These are phyloP conservation scores for Eira barbara DNA, from an alignment of 2,113 vertebrate genomes.

Conservation along the genomic window DNA sequence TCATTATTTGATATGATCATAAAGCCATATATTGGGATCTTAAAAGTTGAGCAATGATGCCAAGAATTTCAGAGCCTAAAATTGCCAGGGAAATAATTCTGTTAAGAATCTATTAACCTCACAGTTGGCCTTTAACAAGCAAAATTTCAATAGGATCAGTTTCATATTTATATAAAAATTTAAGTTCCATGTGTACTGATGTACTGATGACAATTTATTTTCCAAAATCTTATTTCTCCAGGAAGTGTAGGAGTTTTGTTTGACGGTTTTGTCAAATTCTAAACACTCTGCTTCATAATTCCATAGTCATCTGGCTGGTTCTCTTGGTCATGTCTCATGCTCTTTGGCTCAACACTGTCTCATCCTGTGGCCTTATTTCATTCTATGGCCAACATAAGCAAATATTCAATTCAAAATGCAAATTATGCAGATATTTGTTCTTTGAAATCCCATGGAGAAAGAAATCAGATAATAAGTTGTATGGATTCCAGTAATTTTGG, in stretches of 20 bases:
- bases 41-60: not conserved
- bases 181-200: not conserved
- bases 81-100: not conserved
- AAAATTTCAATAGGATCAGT: not conserved
- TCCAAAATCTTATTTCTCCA: conserved; percentile 11
- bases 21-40: not conserved
- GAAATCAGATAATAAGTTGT: not conserved
- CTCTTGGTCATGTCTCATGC: not conserved
- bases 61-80: not conserved
- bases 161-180: not conserved
- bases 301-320: not conserved
- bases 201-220: not conserved
- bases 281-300: not conserved
- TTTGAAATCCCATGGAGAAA: not conserved
- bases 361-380: not conserved
- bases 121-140: not conserved
- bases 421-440: not conserved
- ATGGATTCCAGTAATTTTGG: too few species aligned
- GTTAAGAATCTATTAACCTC: not conserved
- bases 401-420: not conserved
- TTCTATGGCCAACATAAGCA: not conserved
- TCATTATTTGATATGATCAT: not conserved
- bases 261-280: not conserved
- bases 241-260: not conserved
- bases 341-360: not conserved